These are phyloP conservation scores for Sarcophilus harrisii DNA, from an alignment of 2,797 vertebrate genomes.

Conservation along the genomic window DNA sequence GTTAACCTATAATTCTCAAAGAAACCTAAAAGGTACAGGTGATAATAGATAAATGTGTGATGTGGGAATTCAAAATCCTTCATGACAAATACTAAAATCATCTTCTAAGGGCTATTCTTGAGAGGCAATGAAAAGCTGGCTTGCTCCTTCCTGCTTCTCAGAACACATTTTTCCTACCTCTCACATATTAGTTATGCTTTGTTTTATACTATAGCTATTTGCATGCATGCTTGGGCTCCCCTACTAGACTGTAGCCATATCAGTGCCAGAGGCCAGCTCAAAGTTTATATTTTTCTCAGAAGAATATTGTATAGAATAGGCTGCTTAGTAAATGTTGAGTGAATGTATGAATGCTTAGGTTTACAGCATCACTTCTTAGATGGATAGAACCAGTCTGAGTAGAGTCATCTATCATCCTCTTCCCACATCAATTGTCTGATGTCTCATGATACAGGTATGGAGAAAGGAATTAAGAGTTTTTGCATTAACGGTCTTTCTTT, in stretches of 20 bases:
- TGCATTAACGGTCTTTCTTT: not conserved
- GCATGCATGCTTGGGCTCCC: not conserved
- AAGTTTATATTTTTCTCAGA: not conserved
- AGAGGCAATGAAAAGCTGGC: not conserved
- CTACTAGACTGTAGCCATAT: not conserved
- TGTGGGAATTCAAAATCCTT: not conserved
- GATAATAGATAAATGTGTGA: not conserved
- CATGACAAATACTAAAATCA: not conserved
- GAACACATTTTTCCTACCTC: not conserved
- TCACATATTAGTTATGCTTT: not conserved
- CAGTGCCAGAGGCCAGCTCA: not conserved
- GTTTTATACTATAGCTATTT: not conserved
- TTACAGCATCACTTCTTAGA: not conserved
- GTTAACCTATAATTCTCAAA: not conserved
- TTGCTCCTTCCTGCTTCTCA: not conserved
- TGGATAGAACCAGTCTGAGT: not conserved
- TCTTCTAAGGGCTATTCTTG: not conserved
- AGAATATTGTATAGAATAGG: not conserved
- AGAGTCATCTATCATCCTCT: rapidly evolving
- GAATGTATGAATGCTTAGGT: not conserved
- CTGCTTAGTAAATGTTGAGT: not conserved
- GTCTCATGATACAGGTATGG: not conserved
- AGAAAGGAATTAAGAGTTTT: not conserved
- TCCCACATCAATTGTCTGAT: not conserved
- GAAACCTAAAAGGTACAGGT: not conserved